Percentiles rank a stretch among this genome's conserved stretches.
phyloP scores from a whole-genome alignment of 2,888 invertebrate genomes.

The Himalopsyche tibetana region DNA sequence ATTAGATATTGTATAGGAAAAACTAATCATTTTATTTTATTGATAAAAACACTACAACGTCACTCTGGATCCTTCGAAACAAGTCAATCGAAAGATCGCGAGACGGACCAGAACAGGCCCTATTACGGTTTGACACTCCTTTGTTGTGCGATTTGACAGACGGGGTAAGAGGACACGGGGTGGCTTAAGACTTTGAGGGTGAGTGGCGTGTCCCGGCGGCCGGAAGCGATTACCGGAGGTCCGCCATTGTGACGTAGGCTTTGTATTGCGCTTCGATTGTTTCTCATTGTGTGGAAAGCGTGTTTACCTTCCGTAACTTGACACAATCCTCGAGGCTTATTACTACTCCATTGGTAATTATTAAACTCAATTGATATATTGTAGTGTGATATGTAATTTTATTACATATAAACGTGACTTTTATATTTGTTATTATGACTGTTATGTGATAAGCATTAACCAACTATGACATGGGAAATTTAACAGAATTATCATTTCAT shows the following conservation, averaged over 20 bases:
- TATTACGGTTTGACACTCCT: background rate
- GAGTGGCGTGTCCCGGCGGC: background rate
- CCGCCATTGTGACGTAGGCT: conserved; percentile 16
- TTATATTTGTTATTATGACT: too few relatives aligned
- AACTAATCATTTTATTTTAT: too few relatives aligned
- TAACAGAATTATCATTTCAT: too few relatives aligned
- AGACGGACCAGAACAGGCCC: background rate
- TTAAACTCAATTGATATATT: background rate
- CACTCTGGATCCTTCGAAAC: background rate
- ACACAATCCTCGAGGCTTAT: background rate
- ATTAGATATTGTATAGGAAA: too few relatives aligned
- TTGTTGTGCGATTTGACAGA: conserved; percentile 17
- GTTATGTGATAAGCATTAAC: too few relatives aligned
- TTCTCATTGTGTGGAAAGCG: background rate
- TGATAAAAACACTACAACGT: background rate
- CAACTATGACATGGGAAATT: too few relatives aligned
- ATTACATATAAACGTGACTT: too few relatives aligned
- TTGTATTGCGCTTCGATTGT: conserved; percentile 1
- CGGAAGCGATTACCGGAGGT: conserved; percentile 14
- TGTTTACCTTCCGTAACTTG: background rate
- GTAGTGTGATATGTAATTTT: too few relatives aligned
- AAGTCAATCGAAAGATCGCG: conserved; percentile 10
- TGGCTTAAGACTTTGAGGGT: too few relatives aligned
- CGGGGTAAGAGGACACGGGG: conserved; percentile 9
- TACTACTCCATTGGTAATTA: background rate